phyloP scores from a whole-genome alignment of 2,113 vertebrate genomes.

The Theropithecus gelada region DNA sequence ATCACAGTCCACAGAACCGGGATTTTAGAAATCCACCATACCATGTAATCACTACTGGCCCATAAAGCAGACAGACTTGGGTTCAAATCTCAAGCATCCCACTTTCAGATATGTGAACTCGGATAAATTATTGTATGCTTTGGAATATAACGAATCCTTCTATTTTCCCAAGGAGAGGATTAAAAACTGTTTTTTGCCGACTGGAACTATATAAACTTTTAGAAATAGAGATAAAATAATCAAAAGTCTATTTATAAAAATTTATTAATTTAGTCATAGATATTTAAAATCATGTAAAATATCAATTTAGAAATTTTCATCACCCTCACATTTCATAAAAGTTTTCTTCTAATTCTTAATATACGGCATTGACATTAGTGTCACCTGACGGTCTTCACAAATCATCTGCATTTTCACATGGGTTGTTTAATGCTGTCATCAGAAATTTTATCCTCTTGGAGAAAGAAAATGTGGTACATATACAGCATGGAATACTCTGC shows the following conservation, averaged over 20 bases:
- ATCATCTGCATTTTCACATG: not conserved
- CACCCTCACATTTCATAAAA: not conserved
- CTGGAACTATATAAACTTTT: not conserved
- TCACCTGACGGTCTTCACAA: not conserved
- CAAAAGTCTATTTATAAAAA: not conserved
- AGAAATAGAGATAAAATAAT: not conserved
- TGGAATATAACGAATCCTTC: not conserved
- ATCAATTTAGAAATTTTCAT: not conserved
- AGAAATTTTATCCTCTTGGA: not conserved
- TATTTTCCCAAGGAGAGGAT: not conserved
- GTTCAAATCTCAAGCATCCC: not conserved
- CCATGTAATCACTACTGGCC: not conserved
- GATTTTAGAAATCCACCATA: not conserved
- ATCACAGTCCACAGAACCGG: not conserved
- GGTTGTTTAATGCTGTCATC: not conserved
- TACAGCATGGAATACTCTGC: too few species aligned
- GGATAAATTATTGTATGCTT: not conserved
- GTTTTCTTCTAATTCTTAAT: not conserved
- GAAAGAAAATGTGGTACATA: too few species aligned
- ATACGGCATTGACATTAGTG: not conserved
- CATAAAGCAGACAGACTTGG: not conserved
- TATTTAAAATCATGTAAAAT: not conserved
- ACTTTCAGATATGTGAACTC: not conserved
- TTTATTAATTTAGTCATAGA: not conserved
- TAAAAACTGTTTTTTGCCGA: not conserved